Evolutionary conservation across 2,888 invertebrate species (phyloP), one percentile per base, ranked within the genome.

Genomic region (Fragum sueziense): DNA sequence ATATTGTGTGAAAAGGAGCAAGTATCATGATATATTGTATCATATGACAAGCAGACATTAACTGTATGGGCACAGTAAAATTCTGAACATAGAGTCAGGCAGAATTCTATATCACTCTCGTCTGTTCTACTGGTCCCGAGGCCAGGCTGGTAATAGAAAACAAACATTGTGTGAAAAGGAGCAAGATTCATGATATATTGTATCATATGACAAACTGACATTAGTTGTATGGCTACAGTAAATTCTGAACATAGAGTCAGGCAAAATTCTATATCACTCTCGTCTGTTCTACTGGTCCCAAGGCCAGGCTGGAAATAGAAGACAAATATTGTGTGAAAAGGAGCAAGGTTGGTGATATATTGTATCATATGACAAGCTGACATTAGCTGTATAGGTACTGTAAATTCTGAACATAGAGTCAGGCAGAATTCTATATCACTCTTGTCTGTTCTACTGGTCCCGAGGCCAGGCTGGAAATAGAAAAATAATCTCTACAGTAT

Each of bases 351-450:
- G 25, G 81, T 74, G 41, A 90, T 70, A 54, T 90, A 90, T 6
- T 73, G 59, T 22, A 91, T 47, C 33, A 87, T 82, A 59, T 82
- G 67, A 70, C 72, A 65, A 22, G 85, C 87, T 27, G 87, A 75
- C 41, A 76, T 70, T 25, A 90, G 69, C 74, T 89, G 89, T 41
- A 83, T 84, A 37, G 80, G 70, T 3, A 86, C 78, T 1, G 87
- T 74, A 74, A 91, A 91, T 70, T 88, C 86, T n/a, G 84, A 79
- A 54, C 87, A 86, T 70, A 91, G 77, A 31, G 76, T 78, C n/a
- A 90, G 65, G 57, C 88, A 85, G 72, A 91, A 91, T 71, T 91
- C 91, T 61, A 90, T 69, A 69, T 90, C 89, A 47, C 85, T 73
- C 11, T 41, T 41, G 11, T 65, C 65, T 6, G 65, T 25, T 41